These are phyloP conservation scores for Morpho achilles DNA, from an alignment of 2,888 invertebrate genomes.

Conservation along the genomic window DNA sequence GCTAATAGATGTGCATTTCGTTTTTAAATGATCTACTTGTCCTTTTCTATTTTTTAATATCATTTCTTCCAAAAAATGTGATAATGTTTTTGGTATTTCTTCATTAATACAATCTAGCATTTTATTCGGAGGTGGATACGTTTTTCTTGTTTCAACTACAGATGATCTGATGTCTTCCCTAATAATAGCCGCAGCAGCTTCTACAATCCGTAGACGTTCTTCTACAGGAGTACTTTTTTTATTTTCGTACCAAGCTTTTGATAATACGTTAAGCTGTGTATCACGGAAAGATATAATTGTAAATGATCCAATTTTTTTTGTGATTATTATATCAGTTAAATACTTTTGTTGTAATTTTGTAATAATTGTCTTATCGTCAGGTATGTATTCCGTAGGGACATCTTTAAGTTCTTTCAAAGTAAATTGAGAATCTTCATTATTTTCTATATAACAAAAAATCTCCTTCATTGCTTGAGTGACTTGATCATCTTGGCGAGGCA, in stretches of 20 bases:
- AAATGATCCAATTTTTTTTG: too few relatives aligned
- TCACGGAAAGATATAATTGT: too few relatives aligned
- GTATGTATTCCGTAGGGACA: slow-evolving; percentile 38
- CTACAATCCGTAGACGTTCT: slow-evolving; percentile 41
- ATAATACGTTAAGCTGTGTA: too few relatives aligned
- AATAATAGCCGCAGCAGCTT: slow-evolving; percentile 28
- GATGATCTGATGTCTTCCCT: slow-evolving; percentile 45
- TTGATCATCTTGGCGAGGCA: slow-evolving; percentile 41
- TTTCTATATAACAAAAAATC: slow-evolving; percentile 47
- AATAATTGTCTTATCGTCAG: slow-evolving; percentile 41
- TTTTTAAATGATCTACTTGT: slow-evolving; percentile 35
- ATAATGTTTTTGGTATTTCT: slow-evolving; percentile 23
- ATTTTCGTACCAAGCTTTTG: too few relatives aligned
- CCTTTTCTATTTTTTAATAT: slow-evolving; percentile 37
- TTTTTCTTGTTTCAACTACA: slow-evolving; percentile 40
- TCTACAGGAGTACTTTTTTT: slow-evolving; percentile 27
- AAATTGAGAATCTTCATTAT: slow-evolving; percentile 47
- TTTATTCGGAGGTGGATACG: slow-evolving; percentile 44
- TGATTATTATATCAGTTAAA: slow-evolving; percentile 37
- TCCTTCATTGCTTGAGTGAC: slow-evolving; percentile 45
- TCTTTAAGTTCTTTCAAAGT: slow-evolving; percentile 44
- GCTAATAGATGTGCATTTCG: slow-evolving; percentile 41
- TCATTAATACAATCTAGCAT: slow-evolving; percentile 27
- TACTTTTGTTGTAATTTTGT: slow-evolving; percentile 39
- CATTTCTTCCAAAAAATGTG: slow-evolving; percentile 39